Percentiles rank a stretch among this genome's conserved stretches.
Conservation (phyloP, 2,797 vertebrate species). For the Aeoliscus strigatus region DNA sequence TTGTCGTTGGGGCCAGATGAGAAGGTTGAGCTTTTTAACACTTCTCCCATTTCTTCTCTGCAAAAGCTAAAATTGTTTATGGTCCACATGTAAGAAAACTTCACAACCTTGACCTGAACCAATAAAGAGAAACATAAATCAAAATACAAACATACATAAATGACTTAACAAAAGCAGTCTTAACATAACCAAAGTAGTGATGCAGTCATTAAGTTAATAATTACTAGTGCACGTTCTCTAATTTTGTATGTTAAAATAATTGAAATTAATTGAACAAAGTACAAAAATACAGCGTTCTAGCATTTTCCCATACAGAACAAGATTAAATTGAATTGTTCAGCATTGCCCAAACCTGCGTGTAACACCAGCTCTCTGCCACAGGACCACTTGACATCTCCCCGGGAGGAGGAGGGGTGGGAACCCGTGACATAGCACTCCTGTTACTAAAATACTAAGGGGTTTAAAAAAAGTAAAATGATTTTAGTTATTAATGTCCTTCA, state of each 20-base stretch:
- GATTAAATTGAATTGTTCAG: not conserved
- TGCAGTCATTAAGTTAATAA: too few relatives aligned
- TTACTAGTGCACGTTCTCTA: too few relatives aligned
- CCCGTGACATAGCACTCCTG: slow-evolving; percentile 83
- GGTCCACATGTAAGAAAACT: slow-evolving; percentile 99
- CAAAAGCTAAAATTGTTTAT: slow-evolving; percentile 99
- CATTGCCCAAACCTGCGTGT: slow-evolving; percentile 85
- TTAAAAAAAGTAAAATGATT: too few relatives aligned
- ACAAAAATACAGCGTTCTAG: not conserved
- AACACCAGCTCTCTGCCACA: slow-evolving; percentile 99
- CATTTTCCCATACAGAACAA: not conserved
- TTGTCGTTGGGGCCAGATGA: slow-evolving; percentile 98
- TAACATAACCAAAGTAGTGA: too few relatives aligned
- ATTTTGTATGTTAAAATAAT: too few relatives aligned
- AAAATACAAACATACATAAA: not conserved
- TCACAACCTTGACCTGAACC: slow-evolving; percentile 94
- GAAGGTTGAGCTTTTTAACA: slow-evolving; percentile 97
- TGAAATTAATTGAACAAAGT: too few relatives aligned
- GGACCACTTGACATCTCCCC: slow-evolving; percentile 95
- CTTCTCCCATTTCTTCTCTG: slow-evolving; percentile 98
- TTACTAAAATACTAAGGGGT: slow-evolving; percentile 62
- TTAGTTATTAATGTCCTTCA: too few relatives aligned
- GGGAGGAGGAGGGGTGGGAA: slow-evolving; percentile 89
- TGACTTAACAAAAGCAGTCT: too few relatives aligned
- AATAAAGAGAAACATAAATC: slow-evolving; percentile 14